Conservation (phyloP, 1,140 invertebrate species). For the Polypedilum pembai region DNA sequence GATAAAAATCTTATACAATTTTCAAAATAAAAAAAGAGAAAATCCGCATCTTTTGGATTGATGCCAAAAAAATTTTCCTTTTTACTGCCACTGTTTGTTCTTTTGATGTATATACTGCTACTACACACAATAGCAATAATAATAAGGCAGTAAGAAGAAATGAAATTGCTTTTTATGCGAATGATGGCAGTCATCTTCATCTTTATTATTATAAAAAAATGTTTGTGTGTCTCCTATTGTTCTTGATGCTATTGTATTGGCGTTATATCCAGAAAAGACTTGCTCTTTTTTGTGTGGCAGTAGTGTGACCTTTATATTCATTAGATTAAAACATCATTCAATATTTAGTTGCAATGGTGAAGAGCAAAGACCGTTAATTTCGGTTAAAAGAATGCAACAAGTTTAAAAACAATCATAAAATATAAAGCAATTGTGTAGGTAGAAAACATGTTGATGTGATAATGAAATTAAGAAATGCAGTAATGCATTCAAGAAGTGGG, state of each 20-base stretch:
- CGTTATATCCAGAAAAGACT: background rate
- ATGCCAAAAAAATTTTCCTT: background rate
- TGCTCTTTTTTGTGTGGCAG: background rate
- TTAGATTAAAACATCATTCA: background rate
- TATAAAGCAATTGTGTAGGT: too few species aligned
- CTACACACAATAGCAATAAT: background rate
- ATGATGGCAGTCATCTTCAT: background rate
- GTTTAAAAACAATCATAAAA: background rate
- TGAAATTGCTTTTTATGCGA: constrained; percentile 1
- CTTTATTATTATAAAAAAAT: background rate
- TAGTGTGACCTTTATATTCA: background rate
- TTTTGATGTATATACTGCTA: background rate
- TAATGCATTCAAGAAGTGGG: too few species aligned
- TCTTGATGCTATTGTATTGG: background rate
- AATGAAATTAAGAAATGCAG: too few species aligned
- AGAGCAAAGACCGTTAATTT: background rate
- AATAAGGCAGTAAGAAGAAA: background rate
- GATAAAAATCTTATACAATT: too few species aligned
- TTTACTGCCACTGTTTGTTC: background rate
- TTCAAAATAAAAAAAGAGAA: background rate
- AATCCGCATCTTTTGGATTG: background rate
- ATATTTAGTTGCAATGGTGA: background rate
- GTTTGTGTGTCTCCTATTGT: background rate
- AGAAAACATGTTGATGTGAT: too few species aligned
- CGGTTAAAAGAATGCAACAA: background rate